phyloP scores from a whole-genome alignment of 1,140 invertebrate species.

The Drosophila sucinea region DNA sequence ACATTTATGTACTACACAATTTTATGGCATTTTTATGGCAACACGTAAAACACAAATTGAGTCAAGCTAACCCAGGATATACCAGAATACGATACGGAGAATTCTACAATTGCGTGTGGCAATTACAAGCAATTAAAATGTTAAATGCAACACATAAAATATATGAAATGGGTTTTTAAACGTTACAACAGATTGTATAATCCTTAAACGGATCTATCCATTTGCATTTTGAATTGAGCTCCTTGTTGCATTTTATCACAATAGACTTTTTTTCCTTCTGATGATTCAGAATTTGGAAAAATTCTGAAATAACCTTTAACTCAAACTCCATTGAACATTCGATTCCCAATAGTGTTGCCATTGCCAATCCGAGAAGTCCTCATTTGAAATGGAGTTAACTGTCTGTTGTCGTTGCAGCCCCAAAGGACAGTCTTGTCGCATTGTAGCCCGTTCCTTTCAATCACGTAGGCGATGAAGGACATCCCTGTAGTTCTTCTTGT shows the following conservation, averaged over 20 bases:
- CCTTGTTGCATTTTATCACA: no score
- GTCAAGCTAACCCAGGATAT: conserved; percentile 38
- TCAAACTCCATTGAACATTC: no score
- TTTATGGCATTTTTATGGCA: conserved; percentile 76
- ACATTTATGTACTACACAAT: conserved; percentile 19
- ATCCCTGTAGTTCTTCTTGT: not conserved
- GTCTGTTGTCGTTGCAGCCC: no score
- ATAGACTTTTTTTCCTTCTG: no score
- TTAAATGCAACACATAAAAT: conserved; percentile 53
- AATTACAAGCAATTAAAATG: conserved; percentile 56
- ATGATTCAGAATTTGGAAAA: no score
- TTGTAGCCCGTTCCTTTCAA: not conserved
- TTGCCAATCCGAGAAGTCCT: not conserved
- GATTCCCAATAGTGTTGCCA: no score
- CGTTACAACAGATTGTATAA: conserved; percentile 1
- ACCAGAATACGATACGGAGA: conserved; percentile 9
- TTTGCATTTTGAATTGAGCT: not conserved
- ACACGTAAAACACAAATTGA: conserved; percentile 75
- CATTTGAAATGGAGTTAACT: not conserved
- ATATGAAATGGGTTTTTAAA: conserved; percentile 52
- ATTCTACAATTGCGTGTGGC: conserved; percentile 28
- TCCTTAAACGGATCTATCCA: not conserved
- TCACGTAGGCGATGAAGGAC: conserved; percentile 5
- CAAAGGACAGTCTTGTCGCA: no score
- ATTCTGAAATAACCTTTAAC: no score